Conservation (phyloP, 92 coral and sea anemone genomes). For the Epizoanthus ramosus region DNA sequence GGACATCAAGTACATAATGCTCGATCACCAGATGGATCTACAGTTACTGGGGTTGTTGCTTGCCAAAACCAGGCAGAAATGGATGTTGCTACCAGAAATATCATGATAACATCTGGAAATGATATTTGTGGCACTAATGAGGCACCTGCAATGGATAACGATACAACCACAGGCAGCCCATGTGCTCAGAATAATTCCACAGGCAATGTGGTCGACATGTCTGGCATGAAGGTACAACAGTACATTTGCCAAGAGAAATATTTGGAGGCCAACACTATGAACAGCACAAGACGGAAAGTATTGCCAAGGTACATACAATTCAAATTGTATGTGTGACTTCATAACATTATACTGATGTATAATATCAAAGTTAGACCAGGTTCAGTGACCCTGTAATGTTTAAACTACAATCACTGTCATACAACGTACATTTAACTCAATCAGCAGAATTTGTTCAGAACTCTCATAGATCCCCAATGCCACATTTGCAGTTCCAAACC, state of each 20-base stretch:
- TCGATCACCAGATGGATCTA: neutral
- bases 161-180: neutral
- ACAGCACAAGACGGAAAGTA: neutral
- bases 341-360: neutral
- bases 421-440: too few species aligned
- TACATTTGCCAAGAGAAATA: neutral
- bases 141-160: neutral
- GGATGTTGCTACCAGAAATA: neutral
- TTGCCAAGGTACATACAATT: neutral
- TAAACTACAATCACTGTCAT: too few species aligned
- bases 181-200: neutral
- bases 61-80: slow-evolving; percentile 16
- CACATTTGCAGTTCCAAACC: too few species aligned
- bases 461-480: too few species aligned
- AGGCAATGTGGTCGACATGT: neutral
- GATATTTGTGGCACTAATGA: neutral
- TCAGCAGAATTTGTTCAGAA: too few species aligned
- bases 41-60: neutral
- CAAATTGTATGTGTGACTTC: neutral
- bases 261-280: neutral
- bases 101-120: neutral
- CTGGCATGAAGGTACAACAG: slow-evolving; percentile 1
- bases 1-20: slow-evolving; percentile 17
- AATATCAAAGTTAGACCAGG: neutral
- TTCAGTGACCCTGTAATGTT: too few species aligned